Conservation (phyloP, 2,888 invertebrate species). For the Chalcosyrphus nemorum region DNA sequence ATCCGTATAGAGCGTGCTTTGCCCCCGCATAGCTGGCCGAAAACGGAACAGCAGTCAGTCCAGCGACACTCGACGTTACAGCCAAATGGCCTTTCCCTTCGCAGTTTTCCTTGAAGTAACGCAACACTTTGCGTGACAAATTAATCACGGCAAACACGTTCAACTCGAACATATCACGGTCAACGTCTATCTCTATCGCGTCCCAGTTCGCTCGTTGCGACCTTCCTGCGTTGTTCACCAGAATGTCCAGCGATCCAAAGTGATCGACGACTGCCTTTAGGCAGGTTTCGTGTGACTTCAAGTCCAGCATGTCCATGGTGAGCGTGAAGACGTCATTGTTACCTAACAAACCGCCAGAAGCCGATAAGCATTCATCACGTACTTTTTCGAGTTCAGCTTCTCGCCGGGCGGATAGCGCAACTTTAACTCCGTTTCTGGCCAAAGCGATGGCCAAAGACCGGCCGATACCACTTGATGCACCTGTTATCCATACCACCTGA, state of each 20-base stretch:
- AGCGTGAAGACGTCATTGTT: slow-evolving; percentile 86
- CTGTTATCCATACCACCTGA: slow-evolving; percentile 92
- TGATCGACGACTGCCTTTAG: slow-evolving; percentile 86
- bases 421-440: slow-evolving; percentile 86
- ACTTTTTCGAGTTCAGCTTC: slow-evolving; percentile 86
- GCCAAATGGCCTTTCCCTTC: slow-evolving; percentile 86
- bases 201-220: slow-evolving; percentile 90
- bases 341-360: slow-evolving; percentile 81
- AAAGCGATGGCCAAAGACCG: slow-evolving; percentile 87
- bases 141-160: slow-evolving; percentile 89
- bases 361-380: slow-evolving; percentile 84
- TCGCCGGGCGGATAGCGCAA: slow-evolving; percentile 87
- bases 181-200: slow-evolving; percentile 87
- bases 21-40: slow-evolving; percentile 88
- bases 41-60: slow-evolving; percentile 86
- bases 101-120: slow-evolving; percentile 83
- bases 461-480: slow-evolving; percentile 93
- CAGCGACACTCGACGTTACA: slow-evolving; percentile 89
- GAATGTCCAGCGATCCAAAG: slow-evolving; percentile 88
- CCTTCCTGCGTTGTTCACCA: slow-evolving; percentile 92
- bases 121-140: slow-evolving; percentile 87
- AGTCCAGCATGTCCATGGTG: slow-evolving; percentile 86
- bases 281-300: slow-evolving; percentile 84
- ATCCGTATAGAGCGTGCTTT: slow-evolving; percentile 91
- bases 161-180: slow-evolving; percentile 88